Evolutionary conservation across 1,140 invertebrate genomes (phyloP), one percentile per base, ranked within the genome.

Genomic region (Drosophila albomicans): DNA sequence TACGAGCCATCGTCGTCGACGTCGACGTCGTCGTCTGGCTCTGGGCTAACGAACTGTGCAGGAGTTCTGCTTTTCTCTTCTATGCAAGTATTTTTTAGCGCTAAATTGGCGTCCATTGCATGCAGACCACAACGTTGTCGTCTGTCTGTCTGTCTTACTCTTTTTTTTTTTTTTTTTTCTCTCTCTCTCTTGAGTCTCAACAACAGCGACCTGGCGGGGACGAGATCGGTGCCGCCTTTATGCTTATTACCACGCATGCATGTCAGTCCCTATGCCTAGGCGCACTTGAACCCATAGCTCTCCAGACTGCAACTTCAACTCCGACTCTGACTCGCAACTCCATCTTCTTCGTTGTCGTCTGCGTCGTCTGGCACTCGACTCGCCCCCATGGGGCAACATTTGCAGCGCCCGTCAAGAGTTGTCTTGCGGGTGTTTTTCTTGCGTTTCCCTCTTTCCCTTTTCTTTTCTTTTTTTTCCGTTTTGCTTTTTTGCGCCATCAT

Each of bases 201-300:
- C 20, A 25, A 25, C 20, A 25, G 20, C 20, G 25, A 15, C 75
- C 51, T 13, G 62, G 65, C 45, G 38, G 59, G 59, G 64, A 62
- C 45, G 46, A 61, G 49, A 54, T 62, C 43, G 77, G 64, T 74
- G 48, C 63, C 69, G 84, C 69, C 78, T 80, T 72, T 78, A 80
- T 87, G 84, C 80, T 82, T 88, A 87, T 87, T 87, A 88, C 85
- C 77, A 82, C 72, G 82, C 84, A 88, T 88, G 82, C 84, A 86
- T 86, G 84, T 77, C 82, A 88, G 82, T 56, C 65, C 65, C 54
- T 57, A 46, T 43, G 61, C 65, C 56, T 72, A 74, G 78, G 67
- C 71, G 68, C 68, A 72, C 69, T 78, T 38, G 57, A 28, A 64
- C 51, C 51, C 58, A 41, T 46, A 48, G 38, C 43, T 56, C 30